Percentiles rank a stretch among this genome's conserved stretches.
Conservation (phyloP, 1,140 invertebrate genomes). For the Xylocopa sonorina region DNA sequence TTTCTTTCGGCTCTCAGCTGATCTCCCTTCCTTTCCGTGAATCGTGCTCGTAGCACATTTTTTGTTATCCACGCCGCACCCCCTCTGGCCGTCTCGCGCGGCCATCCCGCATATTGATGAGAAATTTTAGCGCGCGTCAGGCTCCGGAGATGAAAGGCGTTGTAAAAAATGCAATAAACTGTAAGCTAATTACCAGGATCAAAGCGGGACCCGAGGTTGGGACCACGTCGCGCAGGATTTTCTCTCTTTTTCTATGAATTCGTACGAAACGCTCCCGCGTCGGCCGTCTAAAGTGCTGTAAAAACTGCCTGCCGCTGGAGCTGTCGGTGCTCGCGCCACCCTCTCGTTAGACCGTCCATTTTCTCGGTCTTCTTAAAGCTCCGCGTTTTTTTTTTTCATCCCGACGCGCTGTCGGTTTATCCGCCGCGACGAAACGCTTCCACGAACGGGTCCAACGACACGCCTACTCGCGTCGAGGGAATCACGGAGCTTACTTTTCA, state of each 20-base stretch:
- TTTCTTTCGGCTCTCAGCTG: background rate
- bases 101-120: slow-evolving; percentile 69
- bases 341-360: slow-evolving; percentile 14
- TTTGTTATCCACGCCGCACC: background rate
- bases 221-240: slow-evolving; percentile 39
- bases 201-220: slow-evolving; percentile 57
- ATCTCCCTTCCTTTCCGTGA: background rate
- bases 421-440: background rate
- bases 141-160: slow-evolving; percentile 64
- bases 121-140: slow-evolving; percentile 62
- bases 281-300: slow-evolving; percentile 47
- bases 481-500: background rate
- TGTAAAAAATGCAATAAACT: slow-evolving; percentile 69
- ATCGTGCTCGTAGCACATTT: slow-evolving; percentile 11
- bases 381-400: slow-evolving; percentile 17
- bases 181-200: slow-evolving; percentile 69
- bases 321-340: too few species aligned
- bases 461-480: background rate
- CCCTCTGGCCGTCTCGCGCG: background rate
- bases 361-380: background rate
- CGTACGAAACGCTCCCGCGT: slow-evolving; percentile 22
- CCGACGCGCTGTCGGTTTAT: slow-evolving; percentile 1
- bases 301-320: slow-evolving; percentile 20
- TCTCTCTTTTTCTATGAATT: slow-evolving; percentile 44
- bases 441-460: background rate